These are phyloP conservation scores for Amphiprion percula DNA, from an alignment of 2,113 vertebrate genomes.

Conservation along the genomic window DNA sequence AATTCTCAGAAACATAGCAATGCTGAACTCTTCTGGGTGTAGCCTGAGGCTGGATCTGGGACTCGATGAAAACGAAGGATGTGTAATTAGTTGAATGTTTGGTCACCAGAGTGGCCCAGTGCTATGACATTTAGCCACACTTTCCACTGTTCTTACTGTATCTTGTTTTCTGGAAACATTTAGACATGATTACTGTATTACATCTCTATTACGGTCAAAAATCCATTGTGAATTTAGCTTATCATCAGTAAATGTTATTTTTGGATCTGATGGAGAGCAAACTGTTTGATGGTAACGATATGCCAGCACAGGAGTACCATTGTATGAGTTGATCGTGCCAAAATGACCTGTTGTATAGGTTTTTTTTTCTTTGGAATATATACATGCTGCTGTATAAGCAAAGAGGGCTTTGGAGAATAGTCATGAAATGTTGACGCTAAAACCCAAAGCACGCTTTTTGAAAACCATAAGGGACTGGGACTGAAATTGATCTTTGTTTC, in stretches of 20 bases:
- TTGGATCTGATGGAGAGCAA: constrained; percentile 53
- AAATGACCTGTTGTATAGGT: constrained; percentile 81
- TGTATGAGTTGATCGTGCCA: constrained; percentile 82
- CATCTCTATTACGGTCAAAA: constrained; percentile 43
- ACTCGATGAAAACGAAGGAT: background rate
- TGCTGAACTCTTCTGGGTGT: constrained; percentile 6
- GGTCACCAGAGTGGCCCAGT: constrained; percentile 2
- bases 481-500: constrained; percentile 86
- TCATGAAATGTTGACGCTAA: constrained; percentile 77
- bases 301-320: constrained; percentile 72
- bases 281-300: constrained; percentile 52
- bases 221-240: constrained; percentile 50
- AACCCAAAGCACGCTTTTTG: constrained; percentile 85
- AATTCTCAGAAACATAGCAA: background rate
- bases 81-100: constrained; percentile 1
- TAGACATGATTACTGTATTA: constrained; percentile 62
- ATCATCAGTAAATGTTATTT: constrained; percentile 47
- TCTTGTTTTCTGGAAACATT: constrained; percentile 46
- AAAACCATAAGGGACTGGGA: constrained; percentile 84
- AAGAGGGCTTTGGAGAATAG: constrained; percentile 76
- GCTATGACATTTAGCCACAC: constrained; percentile 40
- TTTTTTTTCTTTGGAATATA: constrained; percentile 56
- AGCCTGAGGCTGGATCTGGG: constrained; percentile 8
- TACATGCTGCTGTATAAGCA: constrained; percentile 82
- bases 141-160: constrained; percentile 42